Percentiles rank a stretch among this genome's conserved stretches.
phyloP scores from a whole-genome alignment of 92 coral and sea anemone species.

The Epizoanthus ramosus region DNA sequence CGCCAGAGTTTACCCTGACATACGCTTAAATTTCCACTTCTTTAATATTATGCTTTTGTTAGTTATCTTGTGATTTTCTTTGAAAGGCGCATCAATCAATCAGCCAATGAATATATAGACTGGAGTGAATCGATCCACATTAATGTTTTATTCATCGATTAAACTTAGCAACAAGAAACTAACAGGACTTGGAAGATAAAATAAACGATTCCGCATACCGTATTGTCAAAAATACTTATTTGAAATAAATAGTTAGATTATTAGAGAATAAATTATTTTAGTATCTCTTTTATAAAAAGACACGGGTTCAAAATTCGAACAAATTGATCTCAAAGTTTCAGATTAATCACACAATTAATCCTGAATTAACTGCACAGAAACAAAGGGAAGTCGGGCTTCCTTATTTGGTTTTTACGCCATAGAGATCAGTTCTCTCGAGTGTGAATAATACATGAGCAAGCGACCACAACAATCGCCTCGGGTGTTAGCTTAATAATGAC shows the following conservation, averaged over 20 bases:
- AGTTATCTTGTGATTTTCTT: constrained; percentile 20
- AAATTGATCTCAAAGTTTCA: not conserved
- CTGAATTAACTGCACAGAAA: not conserved
- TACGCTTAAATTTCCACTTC: constrained; percentile 5
- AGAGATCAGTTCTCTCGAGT: not conserved
- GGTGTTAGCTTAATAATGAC: constrained; percentile 23
- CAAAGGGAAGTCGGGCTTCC: not conserved
- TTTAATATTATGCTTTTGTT: constrained; percentile 17
- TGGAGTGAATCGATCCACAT: not conserved
- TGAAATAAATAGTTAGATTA: not conserved
- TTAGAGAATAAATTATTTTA: not conserved
- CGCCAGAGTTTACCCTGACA: not conserved
- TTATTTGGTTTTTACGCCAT: constrained; percentile 2
- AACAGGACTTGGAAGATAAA: constrained; percentile 4
- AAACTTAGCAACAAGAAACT: constrained; percentile 25
- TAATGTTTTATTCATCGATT: constrained; percentile 16
- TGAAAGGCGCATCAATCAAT: constrained; percentile 21
- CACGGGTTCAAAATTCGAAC: not conserved
- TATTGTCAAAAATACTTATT: not conserved
- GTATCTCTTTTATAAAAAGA: not conserved
- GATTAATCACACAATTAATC: not conserved
- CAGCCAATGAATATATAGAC: constrained; percentile 19
- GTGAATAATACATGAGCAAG: constrained; percentile 32
- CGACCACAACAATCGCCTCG: constrained; percentile 16
- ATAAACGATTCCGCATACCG: constrained; percentile 2